Percentiles rank a stretch among this genome's conserved stretches.
These are phyloP conservation scores for Drosophila macrospina DNA, from an alignment of 2,888 invertebrate genomes.

Conservation along the genomic window DNA sequence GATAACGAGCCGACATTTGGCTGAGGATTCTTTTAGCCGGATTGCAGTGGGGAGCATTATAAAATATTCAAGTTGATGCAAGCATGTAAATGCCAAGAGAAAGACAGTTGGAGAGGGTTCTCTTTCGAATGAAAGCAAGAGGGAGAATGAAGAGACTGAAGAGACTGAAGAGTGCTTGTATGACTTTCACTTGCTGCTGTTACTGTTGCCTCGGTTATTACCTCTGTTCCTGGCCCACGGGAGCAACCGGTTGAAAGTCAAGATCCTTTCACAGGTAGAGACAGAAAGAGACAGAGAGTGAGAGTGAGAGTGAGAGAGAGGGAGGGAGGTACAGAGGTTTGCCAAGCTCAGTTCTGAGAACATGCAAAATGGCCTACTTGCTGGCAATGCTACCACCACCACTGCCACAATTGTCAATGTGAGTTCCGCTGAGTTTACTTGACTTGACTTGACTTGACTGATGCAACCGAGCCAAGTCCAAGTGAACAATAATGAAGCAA, in stretches of 20 bases:
- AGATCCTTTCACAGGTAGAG: constrained; percentile 32
- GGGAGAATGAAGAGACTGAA: constrained; percentile 1
- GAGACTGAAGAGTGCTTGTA: constrained; percentile 48
- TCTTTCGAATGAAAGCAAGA: not conserved
- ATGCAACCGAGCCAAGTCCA: constrained; percentile 39
- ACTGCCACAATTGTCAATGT: constrained; percentile 26
- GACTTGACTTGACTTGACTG: constrained; percentile 49
- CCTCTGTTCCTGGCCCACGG: constrained; percentile 36
- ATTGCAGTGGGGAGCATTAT: constrained; percentile 46
- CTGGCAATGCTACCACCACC: constrained; percentile 18
- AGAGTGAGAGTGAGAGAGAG: not conserved
- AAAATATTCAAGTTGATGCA: constrained; percentile 79
- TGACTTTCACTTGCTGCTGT: constrained; percentile 63
- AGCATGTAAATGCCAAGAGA: constrained; percentile 76
- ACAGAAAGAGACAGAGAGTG: constrained; percentile 4
- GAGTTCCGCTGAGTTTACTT: constrained; percentile 32
- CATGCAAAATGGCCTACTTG: constrained; percentile 78
- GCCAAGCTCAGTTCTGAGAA: not conserved
- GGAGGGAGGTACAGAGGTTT: not conserved
- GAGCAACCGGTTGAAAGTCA: constrained; percentile 70
- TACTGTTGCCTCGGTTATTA: constrained; percentile 16
- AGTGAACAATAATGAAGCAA: constrained; percentile 39
- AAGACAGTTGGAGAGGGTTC: not conserved
- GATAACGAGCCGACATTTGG: constrained; percentile 67
- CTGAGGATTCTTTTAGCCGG: constrained; percentile 41